A percentile compares a stretch with the other conserved stretches of the same genome.
phyloP scores from a whole-genome alignment of 2,888 invertebrate species.

The Omphaloscelis lunosa region DNA sequence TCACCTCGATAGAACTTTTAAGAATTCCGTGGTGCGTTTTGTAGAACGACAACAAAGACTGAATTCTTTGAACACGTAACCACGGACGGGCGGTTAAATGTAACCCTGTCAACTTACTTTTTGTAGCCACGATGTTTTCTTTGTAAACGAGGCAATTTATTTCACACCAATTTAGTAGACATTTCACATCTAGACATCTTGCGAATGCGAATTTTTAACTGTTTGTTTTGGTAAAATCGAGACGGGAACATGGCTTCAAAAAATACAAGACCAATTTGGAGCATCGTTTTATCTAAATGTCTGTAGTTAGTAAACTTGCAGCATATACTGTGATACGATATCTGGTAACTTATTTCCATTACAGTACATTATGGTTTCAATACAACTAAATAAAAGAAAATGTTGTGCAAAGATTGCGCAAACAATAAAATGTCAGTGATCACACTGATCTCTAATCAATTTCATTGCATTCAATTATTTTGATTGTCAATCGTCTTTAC shows the following conservation, averaged over 20 bases:
- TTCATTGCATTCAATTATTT: slow-evolving; percentile 19
- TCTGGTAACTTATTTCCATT: not conserved
- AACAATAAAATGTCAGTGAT: slow-evolving; percentile 19
- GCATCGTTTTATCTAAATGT: not conserved
- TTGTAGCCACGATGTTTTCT: slow-evolving; percentile 68
- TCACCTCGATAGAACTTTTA: slow-evolving; percentile 75
- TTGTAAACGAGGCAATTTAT: slow-evolving; percentile 70
- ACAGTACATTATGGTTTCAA: not conserved
- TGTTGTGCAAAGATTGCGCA: slow-evolving; percentile 4
- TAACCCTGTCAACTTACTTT: slow-evolving; percentile 76
- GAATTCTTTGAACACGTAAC: slow-evolving; percentile 82
- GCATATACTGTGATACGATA: not conserved
- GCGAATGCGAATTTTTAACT: slow-evolving; percentile 23
- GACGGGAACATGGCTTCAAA: slow-evolving; percentile 23
- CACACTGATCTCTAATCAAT: slow-evolving; percentile 14
- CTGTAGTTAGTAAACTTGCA: not conserved
- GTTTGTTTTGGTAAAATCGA: slow-evolving; percentile 25
- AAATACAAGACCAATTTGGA: not conserved
- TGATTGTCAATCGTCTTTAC: slow-evolving; percentile 18
- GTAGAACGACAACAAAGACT: slow-evolving; percentile 77
- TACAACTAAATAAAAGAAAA: not conserved
- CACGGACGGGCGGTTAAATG: slow-evolving; percentile 77
- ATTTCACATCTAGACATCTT: slow-evolving; percentile 55
- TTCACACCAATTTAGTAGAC: slow-evolving; percentile 72
- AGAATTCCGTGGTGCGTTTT: slow-evolving; percentile 77